Percentiles rank a stretch among this genome's conserved stretches.
Conservation (phyloP, 2,797 vertebrate species). For the Paratrypauchen microcephalus region DNA sequence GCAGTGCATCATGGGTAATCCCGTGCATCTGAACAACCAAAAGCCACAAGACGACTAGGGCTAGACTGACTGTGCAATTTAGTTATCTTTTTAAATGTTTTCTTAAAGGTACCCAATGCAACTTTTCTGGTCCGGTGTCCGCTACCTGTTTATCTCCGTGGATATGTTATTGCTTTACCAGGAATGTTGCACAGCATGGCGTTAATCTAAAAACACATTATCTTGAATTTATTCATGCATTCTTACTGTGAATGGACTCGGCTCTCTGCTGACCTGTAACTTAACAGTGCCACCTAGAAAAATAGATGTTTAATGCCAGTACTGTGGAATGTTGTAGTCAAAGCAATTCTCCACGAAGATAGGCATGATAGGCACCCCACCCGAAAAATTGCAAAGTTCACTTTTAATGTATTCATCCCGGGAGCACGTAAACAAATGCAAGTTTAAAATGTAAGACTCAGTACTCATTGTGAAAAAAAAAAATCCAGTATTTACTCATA, state of each 20-base stretch:
- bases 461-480: neutral
- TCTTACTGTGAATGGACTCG: neutral
- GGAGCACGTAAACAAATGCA: neutral
- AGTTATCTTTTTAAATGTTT: conserved; percentile 11
- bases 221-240: neutral
- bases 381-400: neutral
- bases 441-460: neutral
- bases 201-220: neutral
- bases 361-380: neutral
- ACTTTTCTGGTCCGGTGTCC: neutral
- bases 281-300: neutral
- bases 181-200: neutral
- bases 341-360: neutral
- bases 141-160: neutral
- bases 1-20: conserved; percentile 52
- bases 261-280: neutral
- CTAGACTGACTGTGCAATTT: conserved; percentile 16
- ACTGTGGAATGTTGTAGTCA: neutral
- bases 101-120: conserved; percentile 12
- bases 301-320: too few relatives aligned
- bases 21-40: conserved; percentile 36
- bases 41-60: conserved; percentile 12
- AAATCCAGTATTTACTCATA: neutral
- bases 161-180: neutral
- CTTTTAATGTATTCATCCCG: neutral